Base-by-base conservation (phyloP, 1,140 invertebrate genomes). In the Halictus rubicundus region DNA sequence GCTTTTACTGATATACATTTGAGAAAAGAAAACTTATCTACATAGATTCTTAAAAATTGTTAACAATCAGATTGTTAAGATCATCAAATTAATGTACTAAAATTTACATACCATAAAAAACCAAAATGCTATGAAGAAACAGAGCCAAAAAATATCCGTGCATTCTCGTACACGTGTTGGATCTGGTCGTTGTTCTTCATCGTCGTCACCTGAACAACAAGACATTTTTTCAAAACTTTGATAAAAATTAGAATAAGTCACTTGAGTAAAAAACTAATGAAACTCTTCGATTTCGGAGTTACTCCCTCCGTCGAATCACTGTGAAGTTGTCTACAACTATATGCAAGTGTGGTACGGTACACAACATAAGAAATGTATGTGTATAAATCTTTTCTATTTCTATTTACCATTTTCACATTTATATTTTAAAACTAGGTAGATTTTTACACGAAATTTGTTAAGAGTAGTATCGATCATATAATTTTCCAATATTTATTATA, bases 81-180 rank as follows among this genome's bases (percentile, higher is more conserved):
- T 21, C 27, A n/a, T 57, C 16, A n/a, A 54, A 57, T 8, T 37
- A 16, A 23, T n/a, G 5, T 37, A 65, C 23, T 25, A 37, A 57
- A 57, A 9, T 68, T 54, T 54, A 68, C n/a, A 42, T 94, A 98
- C 97, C 97, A 99, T 96, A 81, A 98, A 93, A 90, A 96, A 95
- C 96, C 97, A 97, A 93, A 98, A 98, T 63, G 96, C 88, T 74
- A 98, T 94, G 90, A 97, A 98, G 82, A 98, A 91, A 84, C 96
- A 94, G 27, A 98, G 94, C 95, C 96, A 98, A 78, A 97, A 94
- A 21, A 98, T 95, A 94, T 99, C 98, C 5, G 98, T 99, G 91
- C 97, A 97, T 71, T 95, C 94, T 86, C 96, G 91, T 8, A 93
- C 92, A n/a, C 89, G 89, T 25, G 88, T 91, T 59, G 91, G 88